Conservation (phyloP, 64 coral and sea anemone species). For the Acropora yongei region DNA sequence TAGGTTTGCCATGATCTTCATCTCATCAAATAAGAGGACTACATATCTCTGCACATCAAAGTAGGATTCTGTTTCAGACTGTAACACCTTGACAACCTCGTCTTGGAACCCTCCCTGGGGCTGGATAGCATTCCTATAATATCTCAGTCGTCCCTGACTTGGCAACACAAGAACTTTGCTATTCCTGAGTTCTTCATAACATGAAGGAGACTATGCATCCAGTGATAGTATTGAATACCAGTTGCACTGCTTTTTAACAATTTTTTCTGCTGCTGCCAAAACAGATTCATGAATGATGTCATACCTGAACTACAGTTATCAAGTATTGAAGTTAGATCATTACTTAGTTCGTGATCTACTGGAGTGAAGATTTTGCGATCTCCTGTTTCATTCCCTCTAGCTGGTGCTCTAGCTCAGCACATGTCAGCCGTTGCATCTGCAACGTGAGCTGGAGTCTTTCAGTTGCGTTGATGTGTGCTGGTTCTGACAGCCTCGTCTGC, state of each 20-base stretch:
- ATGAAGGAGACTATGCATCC: too few relatives aligned
- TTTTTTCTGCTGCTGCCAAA: neutral
- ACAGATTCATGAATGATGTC: neutral
- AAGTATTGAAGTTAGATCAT: neutral
- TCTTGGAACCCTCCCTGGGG: constrained; percentile 37
- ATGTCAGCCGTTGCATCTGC: constrained; percentile 48
- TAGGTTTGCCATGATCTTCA: constrained; percentile 50
- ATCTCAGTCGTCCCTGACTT: constrained; percentile 39
- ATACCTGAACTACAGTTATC: neutral
- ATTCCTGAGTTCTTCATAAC: too few relatives aligned
- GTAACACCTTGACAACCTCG: constrained; percentile 17
- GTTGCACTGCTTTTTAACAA: neutral
- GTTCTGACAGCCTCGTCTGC: constrained; percentile 51
- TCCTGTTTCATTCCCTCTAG: constrained; percentile 49
- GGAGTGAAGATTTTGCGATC: constrained; percentile 15
- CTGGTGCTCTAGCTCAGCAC: constrained; percentile 48
- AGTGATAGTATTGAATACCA: constrained; percentile 18
- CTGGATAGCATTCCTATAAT: constrained; percentile 35
- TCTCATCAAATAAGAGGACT: neutral
- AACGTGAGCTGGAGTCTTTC: constrained; percentile 40
- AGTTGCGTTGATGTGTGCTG: constrained; percentile 38
- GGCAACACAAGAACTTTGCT: neutral
- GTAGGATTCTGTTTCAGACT: constrained; percentile 34
- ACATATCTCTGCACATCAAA: constrained; percentile 39
- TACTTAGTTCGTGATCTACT: constrained; percentile 37